Evolutionary conservation across 2,888 invertebrate species (phyloP), one percentile per base, ranked within the genome.

Genomic region (Prosopocoilus inquinatus): DNA sequence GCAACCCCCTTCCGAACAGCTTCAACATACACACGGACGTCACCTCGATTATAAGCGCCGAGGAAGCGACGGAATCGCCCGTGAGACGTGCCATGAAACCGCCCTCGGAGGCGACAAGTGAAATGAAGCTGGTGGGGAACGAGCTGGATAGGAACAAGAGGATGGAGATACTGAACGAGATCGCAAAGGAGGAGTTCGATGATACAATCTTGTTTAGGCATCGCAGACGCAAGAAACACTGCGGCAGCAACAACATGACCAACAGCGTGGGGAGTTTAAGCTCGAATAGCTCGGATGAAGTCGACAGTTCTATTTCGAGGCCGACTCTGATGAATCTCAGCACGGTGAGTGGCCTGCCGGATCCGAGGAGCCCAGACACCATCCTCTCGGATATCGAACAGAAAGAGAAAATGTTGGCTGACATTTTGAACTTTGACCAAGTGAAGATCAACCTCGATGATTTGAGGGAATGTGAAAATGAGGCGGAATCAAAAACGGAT

Each of bases 21-120:
- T 63, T 72, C 32, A 68, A 73, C 36, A 65, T 73, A 51, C 76
- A 77, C 38, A 75, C 75, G 0, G 82, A 82, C 59, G 76, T 75
- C 3, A 77, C 77, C 2, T 70, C 78, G 1, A 65, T 85, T 9
- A 76, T 80, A 9, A 83, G 81, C 66, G 90, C 88, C 0, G 90
- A 90, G 68, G 91, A 91, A 73, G 90, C 90, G 59, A 82, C 86
- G 67, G 90, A 90, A 74, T 71, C 87, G 46, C 86, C 88, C 85
- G 8, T 81, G 81, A 63, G 75, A 12, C 20, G 4, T 28, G 5
- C 20, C 20, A 4, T 20, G 2, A 41, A 32, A 20, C 47, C 41
- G 9, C 16, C 34, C 4, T 28, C 36, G 28, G 45, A 34, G 20
- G 41, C 46, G 35, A 41, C 45, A 62, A 52, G 55, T 58, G 48